Conservation (phyloP, 2,113 vertebrate genomes). For the Otolemur garnettii region DNA sequence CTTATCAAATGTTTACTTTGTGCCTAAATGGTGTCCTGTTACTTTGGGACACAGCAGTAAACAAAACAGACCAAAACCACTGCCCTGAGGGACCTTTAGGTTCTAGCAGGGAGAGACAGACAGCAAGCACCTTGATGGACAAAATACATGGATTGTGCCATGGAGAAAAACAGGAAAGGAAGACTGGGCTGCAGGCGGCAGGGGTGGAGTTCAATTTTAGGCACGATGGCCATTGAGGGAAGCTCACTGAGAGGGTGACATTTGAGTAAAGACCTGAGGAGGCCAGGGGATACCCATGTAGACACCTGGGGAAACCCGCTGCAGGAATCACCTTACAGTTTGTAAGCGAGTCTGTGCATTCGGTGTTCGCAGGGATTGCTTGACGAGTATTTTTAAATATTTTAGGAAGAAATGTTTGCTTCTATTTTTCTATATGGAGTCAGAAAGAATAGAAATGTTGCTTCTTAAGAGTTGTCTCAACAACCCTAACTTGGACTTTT, state of each 20-base stretch:
- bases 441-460: neutral
- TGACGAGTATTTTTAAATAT: neutral
- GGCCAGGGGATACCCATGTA: neutral
- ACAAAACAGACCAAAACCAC: neutral
- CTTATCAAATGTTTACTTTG: neutral
- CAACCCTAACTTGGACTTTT: neutral
- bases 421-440: neutral
- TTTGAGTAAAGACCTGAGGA: neutral
- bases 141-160: neutral
- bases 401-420: neutral
- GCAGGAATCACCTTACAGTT: neutral
- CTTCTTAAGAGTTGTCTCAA: neutral
- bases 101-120: neutral
- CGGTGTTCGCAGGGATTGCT: rapidly evolving
- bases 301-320: neutral
- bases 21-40: neutral
- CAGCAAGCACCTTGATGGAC: neutral
- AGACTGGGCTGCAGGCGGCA: neutral
- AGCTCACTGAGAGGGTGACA: neutral
- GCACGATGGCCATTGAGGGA: neutral
- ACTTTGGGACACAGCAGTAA: neutral
- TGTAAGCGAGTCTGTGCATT: rapidly evolving
- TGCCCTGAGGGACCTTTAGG: neutral
- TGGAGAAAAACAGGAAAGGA: neutral
- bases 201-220: neutral